Evolutionary conservation across 2,888 invertebrate species (phyloP).

Genomic region (Ophion ellenae): DNA sequence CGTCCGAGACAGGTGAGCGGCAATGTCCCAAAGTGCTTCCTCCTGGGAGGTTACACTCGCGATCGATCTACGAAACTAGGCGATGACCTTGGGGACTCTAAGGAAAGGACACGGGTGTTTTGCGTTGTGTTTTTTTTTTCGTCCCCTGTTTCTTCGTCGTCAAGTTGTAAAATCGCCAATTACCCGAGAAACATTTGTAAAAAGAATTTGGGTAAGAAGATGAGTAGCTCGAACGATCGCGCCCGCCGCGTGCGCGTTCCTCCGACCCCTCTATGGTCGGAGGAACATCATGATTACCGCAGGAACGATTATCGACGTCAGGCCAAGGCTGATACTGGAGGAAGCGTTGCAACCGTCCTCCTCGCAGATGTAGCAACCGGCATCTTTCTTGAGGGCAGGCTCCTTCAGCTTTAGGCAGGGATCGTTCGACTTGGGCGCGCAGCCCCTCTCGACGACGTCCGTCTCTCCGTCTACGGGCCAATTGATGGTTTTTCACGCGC

Average conservation of each 20-base stretch:
- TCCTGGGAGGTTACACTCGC: too few species aligned
- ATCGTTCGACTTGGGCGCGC: not conserved
- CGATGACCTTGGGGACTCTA: too few species aligned
- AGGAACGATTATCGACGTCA: constrained; percentile 44
- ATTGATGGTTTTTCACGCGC: not conserved
- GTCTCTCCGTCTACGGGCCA: not conserved
- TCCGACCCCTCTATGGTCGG: constrained; percentile 37
- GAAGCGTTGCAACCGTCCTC: constrained; percentile 61
- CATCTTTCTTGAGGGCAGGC: not conserved
- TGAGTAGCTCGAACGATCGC: not conserved
- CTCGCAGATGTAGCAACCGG: constrained; percentile 33
- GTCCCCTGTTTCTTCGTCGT: too few species aligned
- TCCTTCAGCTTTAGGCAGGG: constrained; percentile 3
- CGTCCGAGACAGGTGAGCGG: too few species aligned
- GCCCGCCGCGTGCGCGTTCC: too few species aligned
- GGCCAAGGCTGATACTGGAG: constrained; percentile 36
- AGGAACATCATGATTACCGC: constrained; percentile 21
- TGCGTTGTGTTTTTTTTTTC: too few species aligned
- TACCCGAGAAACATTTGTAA: not conserved
- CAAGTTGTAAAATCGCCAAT: too few species aligned
- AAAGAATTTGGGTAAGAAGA: not conserved
- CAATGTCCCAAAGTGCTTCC: too few species aligned
- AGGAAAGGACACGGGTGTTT: too few species aligned
- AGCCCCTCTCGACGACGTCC: constrained; percentile 34
- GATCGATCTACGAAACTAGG: too few species aligned